These are phyloP conservation scores for Siniperca chuatsi DNA, from an alignment of 2,113 vertebrate species.

Conservation along the genomic window DNA sequence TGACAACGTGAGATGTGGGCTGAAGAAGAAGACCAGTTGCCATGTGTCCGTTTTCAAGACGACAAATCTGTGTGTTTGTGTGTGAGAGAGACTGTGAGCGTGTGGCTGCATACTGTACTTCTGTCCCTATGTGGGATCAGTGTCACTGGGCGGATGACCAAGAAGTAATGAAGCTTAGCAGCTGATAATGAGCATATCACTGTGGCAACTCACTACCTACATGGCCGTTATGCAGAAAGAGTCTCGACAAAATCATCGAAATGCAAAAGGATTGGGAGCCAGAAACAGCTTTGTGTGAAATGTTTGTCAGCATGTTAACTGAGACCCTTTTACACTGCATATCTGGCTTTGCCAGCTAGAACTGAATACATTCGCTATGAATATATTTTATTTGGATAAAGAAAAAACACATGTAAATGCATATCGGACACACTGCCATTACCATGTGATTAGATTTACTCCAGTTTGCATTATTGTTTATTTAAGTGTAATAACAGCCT, in stretches of 20 bases:
- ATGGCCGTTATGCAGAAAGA: not conserved
- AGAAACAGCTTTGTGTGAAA: constrained; percentile 11
- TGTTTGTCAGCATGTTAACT: constrained; percentile 8
- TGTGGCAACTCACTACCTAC: constrained; percentile 47
- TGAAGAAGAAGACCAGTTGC: not conserved
- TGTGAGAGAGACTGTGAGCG: not conserved
- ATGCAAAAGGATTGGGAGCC: not conserved
- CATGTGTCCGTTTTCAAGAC: constrained; percentile 33
- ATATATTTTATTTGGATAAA: not conserved
- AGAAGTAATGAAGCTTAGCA: constrained; percentile 68
- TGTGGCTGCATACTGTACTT: constrained; percentile 30
- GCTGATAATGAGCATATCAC: constrained; percentile 65
- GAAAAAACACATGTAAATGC: not conserved
- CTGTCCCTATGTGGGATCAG: constrained; percentile 48
- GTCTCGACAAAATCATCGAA: not conserved
- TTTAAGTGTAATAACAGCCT: not conserved
- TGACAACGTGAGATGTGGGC: not conserved
- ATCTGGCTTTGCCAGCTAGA: constrained; percentile 1
- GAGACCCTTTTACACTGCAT: not conserved
- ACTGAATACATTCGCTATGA: not conserved
- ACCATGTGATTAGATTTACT: not conserved
- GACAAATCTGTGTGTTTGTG: not conserved
- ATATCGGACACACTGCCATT: not conserved
- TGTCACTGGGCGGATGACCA: constrained; percentile 66
- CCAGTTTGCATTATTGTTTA: not conserved